A percentile compares a stretch with the other conserved stretches of the same genome.
phyloP scores from a whole-genome alignment of 2,797 vertebrate species.

The Cirrhinus mrigala region DNA sequence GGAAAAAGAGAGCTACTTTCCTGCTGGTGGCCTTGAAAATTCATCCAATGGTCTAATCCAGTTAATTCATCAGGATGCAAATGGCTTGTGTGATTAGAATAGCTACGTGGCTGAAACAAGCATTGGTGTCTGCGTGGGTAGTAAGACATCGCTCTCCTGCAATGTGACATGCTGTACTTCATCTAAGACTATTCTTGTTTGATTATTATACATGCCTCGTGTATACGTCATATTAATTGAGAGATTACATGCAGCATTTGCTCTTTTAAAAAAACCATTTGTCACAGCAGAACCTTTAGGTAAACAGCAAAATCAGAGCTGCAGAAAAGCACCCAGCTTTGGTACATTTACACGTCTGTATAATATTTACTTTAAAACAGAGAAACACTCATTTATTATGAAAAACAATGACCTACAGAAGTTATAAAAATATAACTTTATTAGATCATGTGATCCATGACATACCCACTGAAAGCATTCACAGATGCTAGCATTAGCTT shows the following conservation, averaged over 20 bases:
- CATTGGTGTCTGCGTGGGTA: not conserved
- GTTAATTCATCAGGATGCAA: conserved; percentile 10
- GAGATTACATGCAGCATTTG: not conserved
- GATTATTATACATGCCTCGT: not conserved
- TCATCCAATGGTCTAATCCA: not conserved
- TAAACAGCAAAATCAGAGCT: too few relatives aligned
- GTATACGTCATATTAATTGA: not conserved
- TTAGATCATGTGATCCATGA: conserved; percentile 70
- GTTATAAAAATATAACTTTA: conserved; percentile 75
- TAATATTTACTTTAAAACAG: not conserved
- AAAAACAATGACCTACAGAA: conserved; percentile 49
- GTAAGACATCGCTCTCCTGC: not conserved
- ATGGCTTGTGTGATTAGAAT: conserved; percentile 32
- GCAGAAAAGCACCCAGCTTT: too few relatives aligned
- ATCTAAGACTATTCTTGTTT: not conserved
- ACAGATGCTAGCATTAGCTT: conserved; percentile 69
- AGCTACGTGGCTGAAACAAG: not conserved
- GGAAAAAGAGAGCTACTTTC: not conserved
- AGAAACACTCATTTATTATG: not conserved
- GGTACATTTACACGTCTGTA: too few relatives aligned
- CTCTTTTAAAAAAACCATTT: not conserved
- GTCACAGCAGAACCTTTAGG: not conserved
- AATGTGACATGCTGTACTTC: not conserved
- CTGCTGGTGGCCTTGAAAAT: not conserved
- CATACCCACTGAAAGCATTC: conserved; percentile 62